Percentiles rank a stretch among this genome's conserved stretches.
phyloP scores from a whole-genome alignment of 2,113 vertebrate genomes.

The Poeciliopsis occidentalis region DNA sequence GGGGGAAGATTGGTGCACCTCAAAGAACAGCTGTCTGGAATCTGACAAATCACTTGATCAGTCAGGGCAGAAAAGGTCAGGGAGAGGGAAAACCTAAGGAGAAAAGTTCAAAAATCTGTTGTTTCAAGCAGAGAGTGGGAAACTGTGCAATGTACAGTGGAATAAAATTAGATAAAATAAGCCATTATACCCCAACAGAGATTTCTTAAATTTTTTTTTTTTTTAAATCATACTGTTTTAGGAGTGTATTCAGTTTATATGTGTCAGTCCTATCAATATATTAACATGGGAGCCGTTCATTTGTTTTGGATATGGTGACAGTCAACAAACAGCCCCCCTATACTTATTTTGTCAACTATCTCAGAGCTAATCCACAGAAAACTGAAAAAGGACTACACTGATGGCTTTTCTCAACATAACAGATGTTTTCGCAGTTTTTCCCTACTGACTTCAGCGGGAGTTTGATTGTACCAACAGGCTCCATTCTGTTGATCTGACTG shows the following conservation, averaged over 20 bases:
- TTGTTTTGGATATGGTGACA: neutral
- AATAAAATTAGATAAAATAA: neutral
- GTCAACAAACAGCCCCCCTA: neutral
- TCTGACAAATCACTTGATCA: constrained; percentile 19
- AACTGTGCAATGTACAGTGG: neutral
- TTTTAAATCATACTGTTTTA: neutral
- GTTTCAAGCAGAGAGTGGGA: neutral
- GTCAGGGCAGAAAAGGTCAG: neutral
- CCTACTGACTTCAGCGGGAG: constrained; percentile 1
- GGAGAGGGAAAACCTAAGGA: neutral
- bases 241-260: neutral
- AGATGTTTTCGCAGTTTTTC: neutral
- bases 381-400: neutral
- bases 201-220: neutral
- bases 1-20: constrained; percentile 2
- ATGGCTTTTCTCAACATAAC: neutral
- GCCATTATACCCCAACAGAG: neutral
- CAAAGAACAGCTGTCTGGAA: constrained; percentile 11
- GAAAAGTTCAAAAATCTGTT: neutral
- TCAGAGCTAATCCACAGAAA: neutral
- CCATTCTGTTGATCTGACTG: constrained; percentile 1
- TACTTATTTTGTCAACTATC: neutral
- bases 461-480: constrained; percentile 5
- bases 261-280: too few relatives aligned
- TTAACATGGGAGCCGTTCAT: neutral